Evolutionary conservation across 2,797 vertebrate species (phyloP).

Genomic region (Diglossa cyanea): DNA sequence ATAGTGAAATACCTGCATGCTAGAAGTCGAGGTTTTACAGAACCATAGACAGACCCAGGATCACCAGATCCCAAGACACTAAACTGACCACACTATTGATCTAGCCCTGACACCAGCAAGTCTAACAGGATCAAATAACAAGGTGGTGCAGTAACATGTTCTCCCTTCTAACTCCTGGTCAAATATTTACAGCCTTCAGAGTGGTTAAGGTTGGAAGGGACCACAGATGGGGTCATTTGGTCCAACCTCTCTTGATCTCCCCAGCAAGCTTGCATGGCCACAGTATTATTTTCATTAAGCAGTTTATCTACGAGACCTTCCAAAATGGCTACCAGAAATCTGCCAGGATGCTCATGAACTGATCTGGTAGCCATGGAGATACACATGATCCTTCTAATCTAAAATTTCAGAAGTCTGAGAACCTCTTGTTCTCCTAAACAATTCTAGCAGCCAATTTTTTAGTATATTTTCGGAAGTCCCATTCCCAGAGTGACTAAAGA

Average conservation of each 20-base stretch:
- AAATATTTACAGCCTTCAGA: neutral
- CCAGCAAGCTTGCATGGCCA: neutral
- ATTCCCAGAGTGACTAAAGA: neutral
- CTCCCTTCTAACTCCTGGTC: neutral
- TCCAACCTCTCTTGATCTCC: neutral
- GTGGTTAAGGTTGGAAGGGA: neutral
- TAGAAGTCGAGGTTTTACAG: neutral
- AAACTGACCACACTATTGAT: neutral
- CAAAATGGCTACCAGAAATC: constrained; percentile 21
- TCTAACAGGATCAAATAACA: neutral
- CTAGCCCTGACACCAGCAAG: neutral
- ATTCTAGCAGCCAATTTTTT: neutral
- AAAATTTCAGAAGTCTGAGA: constrained; percentile 50
- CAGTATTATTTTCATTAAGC: neutral
- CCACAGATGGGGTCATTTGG: neutral
- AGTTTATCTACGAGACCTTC: neutral
- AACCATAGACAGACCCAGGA: neutral
- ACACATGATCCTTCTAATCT: constrained; percentile 11
- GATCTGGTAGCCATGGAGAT: constrained; percentile 62
- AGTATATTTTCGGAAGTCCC: neutral
- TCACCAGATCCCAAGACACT: neutral
- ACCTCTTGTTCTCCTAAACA: constrained; percentile 30
- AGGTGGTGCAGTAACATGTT: neutral
- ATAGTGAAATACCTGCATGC: neutral
- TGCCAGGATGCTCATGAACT: constrained; percentile 4